phyloP scores from a whole-genome alignment of 2,888 invertebrate species.

The Apomyelois bistriatella region DNA sequence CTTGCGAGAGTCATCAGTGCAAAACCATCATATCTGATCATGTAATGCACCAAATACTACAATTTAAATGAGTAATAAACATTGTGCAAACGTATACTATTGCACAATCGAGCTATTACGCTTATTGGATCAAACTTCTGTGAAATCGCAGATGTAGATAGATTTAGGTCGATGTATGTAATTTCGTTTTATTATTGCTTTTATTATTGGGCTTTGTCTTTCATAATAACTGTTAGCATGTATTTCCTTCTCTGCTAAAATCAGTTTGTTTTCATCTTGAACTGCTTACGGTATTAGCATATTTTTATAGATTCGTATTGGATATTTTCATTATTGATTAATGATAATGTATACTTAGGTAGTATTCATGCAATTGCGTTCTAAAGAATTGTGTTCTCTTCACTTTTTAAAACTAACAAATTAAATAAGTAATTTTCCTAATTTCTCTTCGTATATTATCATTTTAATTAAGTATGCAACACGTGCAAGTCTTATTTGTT shows the following conservation, averaged over 20 bases:
- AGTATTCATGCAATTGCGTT: no score
- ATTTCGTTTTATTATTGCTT: slow-evolving; percentile 15
- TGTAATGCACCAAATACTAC: slow-evolving; percentile 61
- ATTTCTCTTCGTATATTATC: background rate
- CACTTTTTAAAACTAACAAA: no score
- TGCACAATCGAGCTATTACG: slow-evolving; percentile 18
- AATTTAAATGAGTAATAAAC: slow-evolving; percentile 29
- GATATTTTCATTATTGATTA: no score
- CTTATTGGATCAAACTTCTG: slow-evolving; percentile 15
- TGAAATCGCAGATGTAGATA: slow-evolving; percentile 16
- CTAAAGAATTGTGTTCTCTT: no score
- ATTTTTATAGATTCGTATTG: no score
- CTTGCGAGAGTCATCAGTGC: slow-evolving; percentile 28
- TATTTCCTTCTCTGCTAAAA: no score
- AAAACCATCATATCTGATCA: slow-evolving; percentile 51
- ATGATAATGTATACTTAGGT: no score
- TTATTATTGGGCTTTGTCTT: slow-evolving; percentile 15
- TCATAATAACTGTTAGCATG: background rate
- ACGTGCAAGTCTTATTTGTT: slow-evolving; percentile 21
- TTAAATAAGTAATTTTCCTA: background rate
- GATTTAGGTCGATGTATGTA: slow-evolving; percentile 18
- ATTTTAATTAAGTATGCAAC: background rate
- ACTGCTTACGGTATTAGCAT: no score
- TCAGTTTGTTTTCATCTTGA: no score
- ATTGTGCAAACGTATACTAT: slow-evolving; percentile 24